Conservation (phyloP, 2,797 vertebrate genomes). For the Karalla daura region DNA sequence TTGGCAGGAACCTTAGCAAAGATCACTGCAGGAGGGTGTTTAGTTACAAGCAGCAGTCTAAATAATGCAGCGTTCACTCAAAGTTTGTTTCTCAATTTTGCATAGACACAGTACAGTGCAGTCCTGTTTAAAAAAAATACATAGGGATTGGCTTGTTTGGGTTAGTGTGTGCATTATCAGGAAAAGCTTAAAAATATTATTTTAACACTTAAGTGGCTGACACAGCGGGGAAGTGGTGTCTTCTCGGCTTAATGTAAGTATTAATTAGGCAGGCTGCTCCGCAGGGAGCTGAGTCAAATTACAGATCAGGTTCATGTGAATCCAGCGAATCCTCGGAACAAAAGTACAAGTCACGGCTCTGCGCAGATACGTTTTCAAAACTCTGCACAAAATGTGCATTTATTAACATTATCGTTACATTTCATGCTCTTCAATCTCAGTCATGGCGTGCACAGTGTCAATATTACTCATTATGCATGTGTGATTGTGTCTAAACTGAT, state of each 20-base stretch:
- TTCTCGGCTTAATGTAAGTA: constrained; percentile 57
- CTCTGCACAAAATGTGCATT: not conserved
- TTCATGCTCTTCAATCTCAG: not conserved
- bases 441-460: not conserved
- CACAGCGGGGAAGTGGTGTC: constrained; percentile 29
- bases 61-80: constrained; percentile 67
- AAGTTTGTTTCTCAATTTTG: constrained; percentile 23
- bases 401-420: constrained; percentile 8
- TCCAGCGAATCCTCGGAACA: constrained; percentile 28
- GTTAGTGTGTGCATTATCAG: constrained; percentile 21
- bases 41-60: constrained; percentile 60
- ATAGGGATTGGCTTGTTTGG: no score
- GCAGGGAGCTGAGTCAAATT: constrained; percentile 63
- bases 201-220: constrained; percentile 27
- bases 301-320: constrained; percentile 62
- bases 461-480: not conserved
- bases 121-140: constrained; percentile 1
- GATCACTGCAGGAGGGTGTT: constrained; percentile 52
- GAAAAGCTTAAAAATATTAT: constrained; percentile 22
- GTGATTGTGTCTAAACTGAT: not conserved
- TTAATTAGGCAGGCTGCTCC: constrained; percentile 60
- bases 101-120: constrained; percentile 1
- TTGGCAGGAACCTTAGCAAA: constrained; percentile 57
- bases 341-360: constrained; percentile 27
- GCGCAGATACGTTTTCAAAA: constrained; percentile 1